Conservation (phyloP, 2,113 vertebrate species). For the Vombatus ursinus region DNA sequence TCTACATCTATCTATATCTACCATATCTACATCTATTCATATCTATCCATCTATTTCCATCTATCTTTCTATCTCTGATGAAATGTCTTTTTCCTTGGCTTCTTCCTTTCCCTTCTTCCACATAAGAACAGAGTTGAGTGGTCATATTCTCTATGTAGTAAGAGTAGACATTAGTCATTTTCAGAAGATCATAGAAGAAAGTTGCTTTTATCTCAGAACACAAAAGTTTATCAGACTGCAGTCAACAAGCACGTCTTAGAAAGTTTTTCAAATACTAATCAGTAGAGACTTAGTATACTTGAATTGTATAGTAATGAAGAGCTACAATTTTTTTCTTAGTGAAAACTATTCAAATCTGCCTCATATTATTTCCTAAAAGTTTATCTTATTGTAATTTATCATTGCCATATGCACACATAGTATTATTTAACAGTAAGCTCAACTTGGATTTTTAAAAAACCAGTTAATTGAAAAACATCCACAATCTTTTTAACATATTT, state of each 20-base stretch:
- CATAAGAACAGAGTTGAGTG: too few relatives aligned
- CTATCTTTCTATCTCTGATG: background rate
- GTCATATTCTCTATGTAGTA: background rate
- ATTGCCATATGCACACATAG: background rate
- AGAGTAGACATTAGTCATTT: background rate
- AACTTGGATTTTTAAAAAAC: conserved; percentile 15
- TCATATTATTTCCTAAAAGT: background rate
- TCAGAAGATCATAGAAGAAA: conserved; percentile 1
- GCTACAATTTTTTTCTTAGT: background rate
- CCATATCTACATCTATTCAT: background rate
- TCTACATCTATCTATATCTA: background rate
- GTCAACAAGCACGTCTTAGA: background rate
- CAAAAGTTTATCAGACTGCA: background rate
- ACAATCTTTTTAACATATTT: conserved; percentile 7
- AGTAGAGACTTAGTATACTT: background rate
- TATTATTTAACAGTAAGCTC: conserved; percentile 22
- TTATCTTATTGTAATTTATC: conserved; percentile 22
- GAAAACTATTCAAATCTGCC: background rate
- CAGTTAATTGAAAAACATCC: conserved; percentile 16
- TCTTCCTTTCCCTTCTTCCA: too few relatives aligned
- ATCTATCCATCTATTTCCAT: background rate
- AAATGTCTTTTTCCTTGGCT: too few relatives aligned
- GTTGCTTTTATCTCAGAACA: background rate
- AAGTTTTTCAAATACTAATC: background rate
- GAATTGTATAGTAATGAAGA: background rate